Percentiles rank a stretch among this genome's conserved stretches.
phyloP scores from a whole-genome alignment of 2,113 vertebrate species.

The Trogon surrucura region DNA sequence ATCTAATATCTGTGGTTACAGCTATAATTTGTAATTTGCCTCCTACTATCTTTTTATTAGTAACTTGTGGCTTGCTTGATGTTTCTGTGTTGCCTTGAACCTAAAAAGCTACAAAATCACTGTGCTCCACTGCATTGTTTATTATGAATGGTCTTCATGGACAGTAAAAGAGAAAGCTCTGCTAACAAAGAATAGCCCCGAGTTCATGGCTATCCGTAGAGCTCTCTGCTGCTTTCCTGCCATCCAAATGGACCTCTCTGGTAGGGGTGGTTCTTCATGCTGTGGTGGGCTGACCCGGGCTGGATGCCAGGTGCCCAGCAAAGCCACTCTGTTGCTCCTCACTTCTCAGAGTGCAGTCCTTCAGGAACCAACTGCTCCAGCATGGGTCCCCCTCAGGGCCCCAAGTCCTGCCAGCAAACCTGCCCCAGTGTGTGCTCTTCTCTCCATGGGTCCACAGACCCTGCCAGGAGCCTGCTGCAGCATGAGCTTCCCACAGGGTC shows the following conservation, averaged over 20 bases:
- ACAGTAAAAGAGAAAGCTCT: neutral
- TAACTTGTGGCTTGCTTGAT: constrained; percentile 34
- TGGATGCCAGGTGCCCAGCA: neutral
- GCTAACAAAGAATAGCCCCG: neutral
- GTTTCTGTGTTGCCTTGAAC: neutral
- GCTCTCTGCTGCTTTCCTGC: neutral
- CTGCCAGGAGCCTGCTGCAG: neutral
- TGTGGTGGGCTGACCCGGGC: neutral
- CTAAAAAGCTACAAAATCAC: neutral
- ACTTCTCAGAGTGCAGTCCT: neutral
- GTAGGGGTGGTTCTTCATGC: neutral
- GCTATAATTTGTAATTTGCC: constrained; percentile 24
- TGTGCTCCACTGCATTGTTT: neutral
- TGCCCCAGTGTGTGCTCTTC: too few relatives aligned
- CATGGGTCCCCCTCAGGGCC: neutral
- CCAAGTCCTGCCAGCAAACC: neutral
- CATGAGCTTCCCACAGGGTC: neutral
- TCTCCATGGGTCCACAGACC: too few relatives aligned
- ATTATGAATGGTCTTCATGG: neutral
- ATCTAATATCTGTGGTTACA: constrained; percentile 40
- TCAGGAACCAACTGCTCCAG: too few relatives aligned
- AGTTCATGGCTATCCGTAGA: neutral
- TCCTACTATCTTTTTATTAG: constrained; percentile 6
- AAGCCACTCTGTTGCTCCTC: neutral
- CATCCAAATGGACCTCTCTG: neutral